Conservation (phyloP, 2,797 vertebrate genomes). For the Taenioides sp. region DNA sequence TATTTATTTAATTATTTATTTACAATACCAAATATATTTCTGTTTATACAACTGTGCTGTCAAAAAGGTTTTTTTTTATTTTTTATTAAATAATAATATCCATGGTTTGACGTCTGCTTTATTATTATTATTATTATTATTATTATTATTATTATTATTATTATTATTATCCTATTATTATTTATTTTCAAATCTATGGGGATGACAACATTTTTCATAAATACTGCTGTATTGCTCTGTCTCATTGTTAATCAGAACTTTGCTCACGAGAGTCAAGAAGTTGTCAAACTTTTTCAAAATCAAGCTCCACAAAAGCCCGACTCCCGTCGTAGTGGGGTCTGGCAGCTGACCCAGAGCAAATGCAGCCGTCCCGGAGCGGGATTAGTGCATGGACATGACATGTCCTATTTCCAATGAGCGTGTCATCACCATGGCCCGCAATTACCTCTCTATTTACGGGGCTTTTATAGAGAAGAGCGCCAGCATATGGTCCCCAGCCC, state of each 20-base stretch:
- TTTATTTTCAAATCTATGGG: not conserved
- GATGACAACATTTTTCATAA: not conserved
- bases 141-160: too few species aligned
- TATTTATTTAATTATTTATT: not conserved
- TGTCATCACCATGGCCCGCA: constrained; percentile 35
- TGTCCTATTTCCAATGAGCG: constrained; percentile 66
- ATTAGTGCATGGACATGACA: constrained; percentile 74
- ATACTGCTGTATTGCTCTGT: not conserved
- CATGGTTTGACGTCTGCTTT: not conserved
- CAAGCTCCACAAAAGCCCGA: constrained; percentile 61
- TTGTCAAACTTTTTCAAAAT: constrained; percentile 92
- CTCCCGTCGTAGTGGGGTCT: constrained; percentile 77
- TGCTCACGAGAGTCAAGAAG: constrained; percentile 80
- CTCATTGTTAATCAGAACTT: constrained; percentile 77
- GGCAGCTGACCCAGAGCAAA: constrained; percentile 82
- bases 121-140: not conserved
- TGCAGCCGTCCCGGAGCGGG: constrained; percentile 66
- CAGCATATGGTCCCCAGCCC: constrained; percentile 24
- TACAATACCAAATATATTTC: not conserved
- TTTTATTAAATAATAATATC: not conserved
- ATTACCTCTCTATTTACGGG: constrained; percentile 34
- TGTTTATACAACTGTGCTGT: not conserved
- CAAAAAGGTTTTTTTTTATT: not conserved
- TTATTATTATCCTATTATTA: too few species aligned
- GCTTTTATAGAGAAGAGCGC: constrained; percentile 18